Evolutionary conservation across 1,140 invertebrate genomes (phyloP).

Genomic region (Asobara japonica): DNA sequence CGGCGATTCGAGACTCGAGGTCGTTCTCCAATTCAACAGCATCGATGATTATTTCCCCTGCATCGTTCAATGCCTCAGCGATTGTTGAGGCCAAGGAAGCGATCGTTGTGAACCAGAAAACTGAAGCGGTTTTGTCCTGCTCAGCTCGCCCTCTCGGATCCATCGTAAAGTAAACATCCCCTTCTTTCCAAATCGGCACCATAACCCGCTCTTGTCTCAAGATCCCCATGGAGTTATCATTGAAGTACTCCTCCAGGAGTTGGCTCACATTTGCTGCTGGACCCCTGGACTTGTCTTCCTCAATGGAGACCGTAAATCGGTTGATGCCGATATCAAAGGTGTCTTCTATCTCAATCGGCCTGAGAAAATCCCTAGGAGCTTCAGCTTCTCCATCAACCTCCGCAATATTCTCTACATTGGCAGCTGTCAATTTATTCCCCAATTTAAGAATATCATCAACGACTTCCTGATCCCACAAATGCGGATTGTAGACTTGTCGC

Average conservation of each 20-base stretch:
- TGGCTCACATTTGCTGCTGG: conserved; percentile 37
- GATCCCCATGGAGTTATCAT: conserved; percentile 47
- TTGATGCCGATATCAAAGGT: conserved; percentile 58
- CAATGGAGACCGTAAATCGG: conserved; percentile 40
- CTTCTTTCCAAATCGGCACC: conserved; percentile 57
- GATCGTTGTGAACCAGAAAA: conserved; percentile 52
- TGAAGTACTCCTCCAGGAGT: conserved; percentile 49
- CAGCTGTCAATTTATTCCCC: conserved; percentile 49
- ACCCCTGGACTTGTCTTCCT: conserved; percentile 45
- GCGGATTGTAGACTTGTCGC: conserved; percentile 55
- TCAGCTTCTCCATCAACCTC: conserved; percentile 43
- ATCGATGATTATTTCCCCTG: conserved; percentile 46
- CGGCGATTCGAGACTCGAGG: conserved; percentile 42
- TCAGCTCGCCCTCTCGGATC: conserved; percentile 51
- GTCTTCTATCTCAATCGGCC: conserved; percentile 60
- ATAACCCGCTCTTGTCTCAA: conserved; percentile 48
- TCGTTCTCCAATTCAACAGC: conserved; percentile 45
- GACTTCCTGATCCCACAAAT: conserved; percentile 54
- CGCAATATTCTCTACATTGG: conserved; percentile 60
- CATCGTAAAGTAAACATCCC: conserved; percentile 51
- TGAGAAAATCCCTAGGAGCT: conserved; percentile 56
- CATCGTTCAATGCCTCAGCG: conserved; percentile 13
- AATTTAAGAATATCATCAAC: conserved; percentile 59
- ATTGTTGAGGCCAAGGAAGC: conserved; percentile 37
- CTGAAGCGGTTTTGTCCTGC: conserved; percentile 43